Evolutionary conservation across 2,888 invertebrate genomes (phyloP).

Genomic region (Blastobasis adustella): DNA sequence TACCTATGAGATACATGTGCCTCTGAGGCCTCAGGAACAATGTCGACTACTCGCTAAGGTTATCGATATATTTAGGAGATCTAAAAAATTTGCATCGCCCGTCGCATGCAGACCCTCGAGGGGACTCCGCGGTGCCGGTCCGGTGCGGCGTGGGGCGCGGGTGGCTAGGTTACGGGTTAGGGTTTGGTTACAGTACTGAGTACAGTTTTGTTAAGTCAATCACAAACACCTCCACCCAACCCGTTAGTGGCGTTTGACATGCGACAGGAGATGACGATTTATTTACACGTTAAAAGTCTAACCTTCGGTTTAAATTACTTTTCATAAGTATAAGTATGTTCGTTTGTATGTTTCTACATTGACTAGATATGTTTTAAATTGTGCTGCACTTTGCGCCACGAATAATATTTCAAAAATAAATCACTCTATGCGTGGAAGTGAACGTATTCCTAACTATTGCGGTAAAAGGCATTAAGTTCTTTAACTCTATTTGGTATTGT

Average conservation of each 20-base stretch:
- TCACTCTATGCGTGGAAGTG: conserved; percentile 53
- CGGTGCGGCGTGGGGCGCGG: neutral
- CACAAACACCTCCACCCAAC: too few relatives aligned
- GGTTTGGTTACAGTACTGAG: neutral
- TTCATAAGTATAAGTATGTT: conserved; percentile 16
- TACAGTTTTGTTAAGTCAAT: too few relatives aligned
- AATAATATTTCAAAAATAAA: conserved; percentile 62
- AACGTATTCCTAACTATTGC: conserved; percentile 68
- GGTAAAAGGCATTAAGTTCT: conserved; percentile 61
- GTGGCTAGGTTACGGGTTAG: neutral
- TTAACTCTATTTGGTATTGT: conserved; percentile 69
- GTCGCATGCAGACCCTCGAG: conserved; percentile 54
- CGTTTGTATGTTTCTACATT: conserved; percentile 52
- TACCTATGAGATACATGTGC: conserved; percentile 65
- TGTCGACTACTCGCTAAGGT: conserved; percentile 70
- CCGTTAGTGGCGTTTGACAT: conserved; percentile 28
- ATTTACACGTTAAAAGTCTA: conserved; percentile 56
- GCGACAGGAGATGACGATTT: conserved; percentile 50
- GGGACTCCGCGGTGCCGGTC: neutral
- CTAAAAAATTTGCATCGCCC: conserved; percentile 47
- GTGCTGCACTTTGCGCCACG: conserved; percentile 45
- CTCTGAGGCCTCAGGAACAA: conserved; percentile 74
- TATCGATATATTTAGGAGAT: conserved; percentile 62
- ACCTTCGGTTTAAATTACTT: conserved; percentile 20
- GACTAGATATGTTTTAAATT: conserved; percentile 73